A percentile compares a stretch with the other conserved stretches of the same genome.
Conservation (phyloP, 2,888 invertebrate species). For the Heliconius erato region DNA sequence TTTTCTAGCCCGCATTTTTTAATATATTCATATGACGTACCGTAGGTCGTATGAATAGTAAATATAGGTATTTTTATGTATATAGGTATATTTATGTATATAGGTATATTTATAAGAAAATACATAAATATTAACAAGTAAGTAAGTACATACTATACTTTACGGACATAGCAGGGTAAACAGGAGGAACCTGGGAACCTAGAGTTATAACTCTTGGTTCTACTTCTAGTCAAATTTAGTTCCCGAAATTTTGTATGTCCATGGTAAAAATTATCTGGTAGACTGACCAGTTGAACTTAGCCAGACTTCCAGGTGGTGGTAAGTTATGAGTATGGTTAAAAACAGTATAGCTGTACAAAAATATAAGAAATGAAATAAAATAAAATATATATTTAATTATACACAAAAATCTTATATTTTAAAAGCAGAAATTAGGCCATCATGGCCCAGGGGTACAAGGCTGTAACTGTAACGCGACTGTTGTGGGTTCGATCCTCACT, state of each 20-base stretch:
- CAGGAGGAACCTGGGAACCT: too few relatives aligned
- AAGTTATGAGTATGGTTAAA: background rate
- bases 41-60: background rate
- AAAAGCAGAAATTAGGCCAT: background rate
- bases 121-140: too few relatives aligned
- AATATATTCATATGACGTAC: background rate
- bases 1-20: constrained; percentile 12
- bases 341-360: background rate
- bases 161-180: too few relatives aligned
- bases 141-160: too few relatives aligned
- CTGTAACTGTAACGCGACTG: too few relatives aligned
- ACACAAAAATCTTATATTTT: constrained; percentile 10
- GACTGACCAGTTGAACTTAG: background rate
- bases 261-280: background rate
- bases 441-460: too few relatives aligned
- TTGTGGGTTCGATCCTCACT: too few relatives aligned
- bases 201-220: too few relatives aligned
- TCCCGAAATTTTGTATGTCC: too few relatives aligned
- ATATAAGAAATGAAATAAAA: background rate
- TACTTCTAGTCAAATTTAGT: too few relatives aligned
- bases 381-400: background rate
- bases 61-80: background rate
- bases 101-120: background rate
- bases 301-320: background rate
- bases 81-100: background rate